Evolutionary conservation across 2,888 invertebrate genomes (phyloP), one percentile per base, ranked within the genome.

Genomic region (Cosmorhoe ocellata): DNA sequence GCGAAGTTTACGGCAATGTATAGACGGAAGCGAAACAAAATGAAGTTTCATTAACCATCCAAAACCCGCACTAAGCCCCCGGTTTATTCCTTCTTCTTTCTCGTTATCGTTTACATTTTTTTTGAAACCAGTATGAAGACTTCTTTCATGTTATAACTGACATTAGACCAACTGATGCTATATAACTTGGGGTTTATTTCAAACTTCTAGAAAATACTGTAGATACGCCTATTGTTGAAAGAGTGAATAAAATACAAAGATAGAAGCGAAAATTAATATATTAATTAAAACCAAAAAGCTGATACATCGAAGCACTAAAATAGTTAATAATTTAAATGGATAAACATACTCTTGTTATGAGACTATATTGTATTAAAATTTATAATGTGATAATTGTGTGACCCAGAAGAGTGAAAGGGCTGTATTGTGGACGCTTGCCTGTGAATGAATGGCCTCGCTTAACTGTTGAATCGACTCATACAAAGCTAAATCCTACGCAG

Each of bases 211-310:
- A n/a, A n/a, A n/a, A n/a, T n/a, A n/a, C n/a, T n/a, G n/a, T n/a
- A n/a, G n/a, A n/a, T n/a, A n/a, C n/a, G n/a, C n/a, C n/a, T n/a
- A n/a, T n/a, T n/a, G n/a, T n/a, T 31, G 8, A 30, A 18, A 24
- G 3, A 10, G 11, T 34, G 11, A 26, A 32, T 24, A 61, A 67
- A 61, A 66, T 37, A 34, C 47, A 28, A 32, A 0, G 12, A 40
- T 40, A 40, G 53, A 73, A 74, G 74, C 74, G 62, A 69, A 69
- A 72, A 71, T 66, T 63, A 71, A 28, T 67, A 61, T 69, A 74
- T 60, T 72, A 58, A 46, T 57, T 18, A 42, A 63, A 66, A 61
- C 58, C 47, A 57, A 55, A 58, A 46, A 63, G 32, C 45, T 31
- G 59, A 59, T 71, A 70, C 61, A 71, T 49, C 55, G 41, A 62